Evolutionary conservation across 2,113 vertebrate species (phyloP).

Genomic region (Sciurus niger): DNA sequence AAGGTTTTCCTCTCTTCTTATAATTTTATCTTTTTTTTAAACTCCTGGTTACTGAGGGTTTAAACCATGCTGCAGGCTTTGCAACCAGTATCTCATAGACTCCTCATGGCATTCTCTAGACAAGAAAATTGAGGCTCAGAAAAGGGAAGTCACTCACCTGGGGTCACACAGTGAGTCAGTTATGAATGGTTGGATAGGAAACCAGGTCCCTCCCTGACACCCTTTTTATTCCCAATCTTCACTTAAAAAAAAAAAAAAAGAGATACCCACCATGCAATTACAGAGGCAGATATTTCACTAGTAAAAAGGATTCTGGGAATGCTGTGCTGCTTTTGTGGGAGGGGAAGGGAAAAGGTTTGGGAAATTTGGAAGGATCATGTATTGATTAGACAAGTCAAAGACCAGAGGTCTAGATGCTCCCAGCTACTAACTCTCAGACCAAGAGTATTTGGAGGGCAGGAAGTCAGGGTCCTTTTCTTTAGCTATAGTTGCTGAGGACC

Average conservation of each 20-base stretch:
- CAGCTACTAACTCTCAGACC: slow-evolving; percentile 53
- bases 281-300: slow-evolving; percentile 20
- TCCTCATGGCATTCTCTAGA: slow-evolving; percentile 48
- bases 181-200: slow-evolving; percentile 24
- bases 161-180: slow-evolving; percentile 57
- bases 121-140: slow-evolving; percentile 62
- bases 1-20: slow-evolving; percentile 70
- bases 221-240: slow-evolving; percentile 36
- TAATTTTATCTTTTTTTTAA: slow-evolving; percentile 37
- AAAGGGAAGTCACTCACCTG: slow-evolving; percentile 57
- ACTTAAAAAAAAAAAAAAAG: slow-evolving; percentile 45
- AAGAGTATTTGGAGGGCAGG: slow-evolving; percentile 28
- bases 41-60: not conserved
- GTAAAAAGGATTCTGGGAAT: slow-evolving; percentile 29
- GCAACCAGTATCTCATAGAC: slow-evolving; percentile 43
- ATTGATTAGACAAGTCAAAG: slow-evolving; percentile 51
- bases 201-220: slow-evolving; percentile 47
- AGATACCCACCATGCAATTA: not conserved
- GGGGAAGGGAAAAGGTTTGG: not conserved
- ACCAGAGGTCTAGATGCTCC: slow-evolving; percentile 19
- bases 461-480: slow-evolving; percentile 51
- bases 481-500: slow-evolving; percentile 36
- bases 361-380: slow-evolving; percentile 53
- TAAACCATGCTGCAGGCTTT: slow-evolving; percentile 23
- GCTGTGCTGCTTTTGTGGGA: not conserved